Evolutionary conservation across 2,113 vertebrate genomes (phyloP).

Genomic region (Tricholaema leucomelas): DNA sequence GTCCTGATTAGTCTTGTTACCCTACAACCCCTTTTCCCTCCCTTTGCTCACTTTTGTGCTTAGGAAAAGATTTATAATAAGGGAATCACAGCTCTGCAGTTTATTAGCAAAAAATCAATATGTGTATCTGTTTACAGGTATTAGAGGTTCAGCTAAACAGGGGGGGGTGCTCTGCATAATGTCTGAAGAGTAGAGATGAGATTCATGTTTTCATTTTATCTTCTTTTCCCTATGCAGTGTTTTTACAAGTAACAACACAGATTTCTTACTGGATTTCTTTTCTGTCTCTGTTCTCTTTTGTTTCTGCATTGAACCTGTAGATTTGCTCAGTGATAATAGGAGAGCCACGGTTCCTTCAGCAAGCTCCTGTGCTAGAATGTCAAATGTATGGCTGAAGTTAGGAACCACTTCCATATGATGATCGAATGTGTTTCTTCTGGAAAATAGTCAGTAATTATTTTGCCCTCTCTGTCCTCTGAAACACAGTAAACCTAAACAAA

Average conservation of each 20-base stretch:
- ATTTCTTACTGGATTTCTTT: neutral
- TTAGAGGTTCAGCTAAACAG: neutral
- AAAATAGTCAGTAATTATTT: conserved; percentile 6
- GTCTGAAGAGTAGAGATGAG: neutral
- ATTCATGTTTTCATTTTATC: neutral
- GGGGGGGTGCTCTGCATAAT: neutral
- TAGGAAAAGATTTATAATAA: conserved; percentile 64
- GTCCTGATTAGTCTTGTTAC: conserved; percentile 80
- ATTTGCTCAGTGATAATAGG: neutral
- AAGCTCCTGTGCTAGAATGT: neutral
- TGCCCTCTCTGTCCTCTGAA: neutral
- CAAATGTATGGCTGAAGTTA: neutral
- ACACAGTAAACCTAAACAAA: neutral
- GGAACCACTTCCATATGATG: neutral
- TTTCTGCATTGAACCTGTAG: neutral
- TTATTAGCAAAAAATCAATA: conserved; percentile 48
- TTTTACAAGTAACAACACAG: neutral
- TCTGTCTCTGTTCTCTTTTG: neutral
- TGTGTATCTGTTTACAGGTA: neutral
- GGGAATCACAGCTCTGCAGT: conserved; percentile 28
- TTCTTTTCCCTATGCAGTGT: neutral
- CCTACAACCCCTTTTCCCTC: conserved; percentile 54
- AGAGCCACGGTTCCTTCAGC: neutral
- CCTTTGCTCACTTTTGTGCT: conserved; percentile 44
- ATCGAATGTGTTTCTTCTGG: neutral